phyloP scores from a whole-genome alignment of 64 coral and sea anemone species.

The Exaiptasia diaphana region DNA sequence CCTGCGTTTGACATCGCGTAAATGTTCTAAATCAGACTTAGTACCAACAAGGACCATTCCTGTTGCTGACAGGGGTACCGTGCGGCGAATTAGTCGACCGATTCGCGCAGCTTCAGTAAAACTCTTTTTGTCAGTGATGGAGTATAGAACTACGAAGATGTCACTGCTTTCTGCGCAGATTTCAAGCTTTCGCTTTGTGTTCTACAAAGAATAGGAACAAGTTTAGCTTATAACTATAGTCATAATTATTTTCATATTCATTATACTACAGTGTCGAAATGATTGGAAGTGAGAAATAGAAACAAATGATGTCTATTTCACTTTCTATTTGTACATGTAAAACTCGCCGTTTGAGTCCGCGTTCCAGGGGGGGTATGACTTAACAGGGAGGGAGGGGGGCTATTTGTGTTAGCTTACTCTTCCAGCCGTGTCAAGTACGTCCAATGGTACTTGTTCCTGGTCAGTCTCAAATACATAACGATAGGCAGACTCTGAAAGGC shows the following conservation, averaged over 20 bases:
- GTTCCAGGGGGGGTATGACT: no score
- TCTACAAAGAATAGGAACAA: slow-evolving; percentile 38
- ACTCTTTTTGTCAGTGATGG: slow-evolving; percentile 63
- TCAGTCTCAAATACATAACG: background rate
- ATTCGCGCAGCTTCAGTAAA: slow-evolving; percentile 76
- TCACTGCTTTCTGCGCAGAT: slow-evolving; percentile 62
- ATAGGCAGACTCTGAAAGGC: slow-evolving; percentile 7
- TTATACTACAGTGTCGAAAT: no score
- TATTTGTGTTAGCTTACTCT: no score
- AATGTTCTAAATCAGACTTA: slow-evolving; percentile 81
- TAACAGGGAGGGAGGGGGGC: no score
- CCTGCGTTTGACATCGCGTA: slow-evolving; percentile 58
- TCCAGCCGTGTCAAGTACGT: slow-evolving; percentile 22
- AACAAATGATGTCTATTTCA: no score
- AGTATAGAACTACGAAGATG: slow-evolving; percentile 82
- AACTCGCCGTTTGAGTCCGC: no score
- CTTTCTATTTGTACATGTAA: no score
- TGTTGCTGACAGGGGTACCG: slow-evolving; percentile 12
- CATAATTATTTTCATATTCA: no score
- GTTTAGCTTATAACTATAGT: no score
- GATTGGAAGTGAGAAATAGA: no score
- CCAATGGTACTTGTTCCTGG: background rate
- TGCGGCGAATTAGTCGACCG: slow-evolving; percentile 66
- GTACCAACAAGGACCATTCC: slow-evolving; percentile 71
- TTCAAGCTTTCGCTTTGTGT: slow-evolving; percentile 74